A percentile compares a stretch with the other conserved stretches of the same genome.
phyloP scores from a whole-genome alignment of 2,113 vertebrate species.

The Hippolais icterina region DNA sequence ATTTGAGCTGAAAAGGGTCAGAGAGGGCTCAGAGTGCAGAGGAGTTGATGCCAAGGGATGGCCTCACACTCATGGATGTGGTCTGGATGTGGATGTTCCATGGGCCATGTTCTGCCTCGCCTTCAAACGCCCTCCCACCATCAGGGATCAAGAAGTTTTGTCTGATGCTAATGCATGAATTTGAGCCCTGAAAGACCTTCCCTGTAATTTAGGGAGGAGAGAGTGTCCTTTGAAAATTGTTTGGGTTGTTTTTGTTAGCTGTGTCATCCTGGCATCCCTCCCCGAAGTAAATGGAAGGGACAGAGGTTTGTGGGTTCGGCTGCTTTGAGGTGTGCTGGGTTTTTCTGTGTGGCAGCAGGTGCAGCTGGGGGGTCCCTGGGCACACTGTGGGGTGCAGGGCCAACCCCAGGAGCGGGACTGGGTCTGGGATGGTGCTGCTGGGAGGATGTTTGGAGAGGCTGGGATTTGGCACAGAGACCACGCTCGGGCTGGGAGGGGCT shows the following conservation, averaged over 20 bases:
- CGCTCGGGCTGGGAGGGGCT: not conserved
- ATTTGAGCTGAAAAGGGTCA: not conserved
- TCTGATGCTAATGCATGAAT: not conserved
- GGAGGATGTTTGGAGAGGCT: not conserved
- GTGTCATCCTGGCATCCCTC: not conserved
- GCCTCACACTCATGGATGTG: not conserved
- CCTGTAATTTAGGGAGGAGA: not conserved
- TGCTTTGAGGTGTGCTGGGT: not conserved
- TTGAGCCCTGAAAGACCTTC: not conserved
- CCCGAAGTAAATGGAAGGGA: not conserved
- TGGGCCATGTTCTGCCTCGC: not conserved
- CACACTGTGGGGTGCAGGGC: fast-evolving
- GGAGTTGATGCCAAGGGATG: not conserved
- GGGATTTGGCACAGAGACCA: not conserved
- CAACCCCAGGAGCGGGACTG: fast-evolving
- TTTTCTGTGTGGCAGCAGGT: not conserved
- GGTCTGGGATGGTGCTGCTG: fast-evolving
- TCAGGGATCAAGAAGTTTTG: not conserved
- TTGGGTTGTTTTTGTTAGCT: not conserved
- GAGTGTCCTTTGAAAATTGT: not conserved
- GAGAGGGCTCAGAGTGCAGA: not conserved
- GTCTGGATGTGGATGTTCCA: not conserved
- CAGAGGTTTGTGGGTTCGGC: not conserved
- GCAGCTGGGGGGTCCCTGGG: not conserved
- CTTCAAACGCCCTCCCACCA: not conserved